Evolutionary conservation across 2,797 vertebrate genomes (phyloP), one percentile per base, ranked within the genome.

Genomic region (Tenualosa thibaudeaui): DNA sequence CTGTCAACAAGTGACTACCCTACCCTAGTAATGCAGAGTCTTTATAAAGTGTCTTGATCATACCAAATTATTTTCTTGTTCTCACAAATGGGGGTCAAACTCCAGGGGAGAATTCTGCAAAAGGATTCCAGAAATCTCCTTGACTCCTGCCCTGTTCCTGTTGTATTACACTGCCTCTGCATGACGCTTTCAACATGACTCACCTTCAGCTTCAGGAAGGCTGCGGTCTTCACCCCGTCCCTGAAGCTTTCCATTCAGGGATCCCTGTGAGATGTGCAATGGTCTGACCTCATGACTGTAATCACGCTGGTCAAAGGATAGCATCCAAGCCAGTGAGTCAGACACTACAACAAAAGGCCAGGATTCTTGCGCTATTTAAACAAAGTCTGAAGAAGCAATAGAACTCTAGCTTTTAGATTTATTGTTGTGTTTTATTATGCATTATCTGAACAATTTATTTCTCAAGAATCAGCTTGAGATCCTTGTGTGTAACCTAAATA

Each of bases 121-220:
- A 56, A 81, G 85, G 46, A 40, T 51, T 88, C 89, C 91, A 91
- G 92, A 93, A 91, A 91, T 92, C 90, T 86, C 60, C 84, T 62
- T 83, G 87, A 89, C 90, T 89, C 84, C 84, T 87, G 26, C 86
- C 46, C 83, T 78, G 85, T 31, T 43, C 83, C 88, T 78, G 71
- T 78, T 19, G 37, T 46, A 43, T 37, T 37, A 40, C 5, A 8
- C 17, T 82, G 26, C 24, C 83, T 83, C 75, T 87, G 85, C 51
- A 85, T 91, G 90, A 88, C 82, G 83, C 81, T 91, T 82, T 85
- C 89, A 85, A 85, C 46, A 15, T 88, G 87, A 85, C 83, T 82
- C 82, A 88, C 82, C 58, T 60, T 82, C 82, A 86, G 82, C 81
- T 84, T 58, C 24, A 87, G 89, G 86, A 78, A 82, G 90, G 81